Base-by-base conservation (phyloP, 2,888 invertebrate genomes). In the Drosophila heteroneura region DNA sequence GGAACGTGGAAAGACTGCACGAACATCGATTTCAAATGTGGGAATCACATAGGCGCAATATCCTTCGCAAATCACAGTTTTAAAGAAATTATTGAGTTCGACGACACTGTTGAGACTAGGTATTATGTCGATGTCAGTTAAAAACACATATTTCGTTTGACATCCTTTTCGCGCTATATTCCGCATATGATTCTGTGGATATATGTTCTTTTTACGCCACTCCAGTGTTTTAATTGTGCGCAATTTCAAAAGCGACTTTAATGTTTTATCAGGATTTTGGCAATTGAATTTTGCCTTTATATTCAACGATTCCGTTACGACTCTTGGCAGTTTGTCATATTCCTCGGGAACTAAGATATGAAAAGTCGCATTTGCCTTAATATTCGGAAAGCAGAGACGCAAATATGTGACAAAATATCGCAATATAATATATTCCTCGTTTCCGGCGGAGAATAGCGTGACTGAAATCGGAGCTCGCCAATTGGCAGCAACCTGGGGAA, bases 1-100 rank as follows among this genome's bases (percentile, higher is more conserved):
- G 90, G 96, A 97, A n/a, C 94, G 93, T 0, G 98, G 98, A 91
- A 97, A 97, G 57, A 95, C 94, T 1, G 97, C 97, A 68, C 97
- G 94, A 68, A 95, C 95, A 91, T 97, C 97, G 79, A 98, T 94
- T 93, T 98, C 98, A 92, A 97, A 98, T 0, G 98, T 98, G 0
- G 98, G 98, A 86, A 98, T 96, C 53, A 98, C 98, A 93, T 96
- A 98, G 26, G 97, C 98, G 92, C 98, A 98, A 78, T 95, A 94
- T 76, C 94, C 94, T 7, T 74, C 71, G 83, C 95, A 95, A 56
- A 95, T 95, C 12, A 94, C 94, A 35, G 92, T 94, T 26, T 93
- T 93, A 22, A 97, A 93, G 92, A 97, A 97, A 67, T 94, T 94
- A 81, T 97, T 96, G 72, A 98, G 94, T 28, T 95, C 94, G 61